Conservation (phyloP, 2,113 vertebrate species). For the Ascaphus truei region DNA sequence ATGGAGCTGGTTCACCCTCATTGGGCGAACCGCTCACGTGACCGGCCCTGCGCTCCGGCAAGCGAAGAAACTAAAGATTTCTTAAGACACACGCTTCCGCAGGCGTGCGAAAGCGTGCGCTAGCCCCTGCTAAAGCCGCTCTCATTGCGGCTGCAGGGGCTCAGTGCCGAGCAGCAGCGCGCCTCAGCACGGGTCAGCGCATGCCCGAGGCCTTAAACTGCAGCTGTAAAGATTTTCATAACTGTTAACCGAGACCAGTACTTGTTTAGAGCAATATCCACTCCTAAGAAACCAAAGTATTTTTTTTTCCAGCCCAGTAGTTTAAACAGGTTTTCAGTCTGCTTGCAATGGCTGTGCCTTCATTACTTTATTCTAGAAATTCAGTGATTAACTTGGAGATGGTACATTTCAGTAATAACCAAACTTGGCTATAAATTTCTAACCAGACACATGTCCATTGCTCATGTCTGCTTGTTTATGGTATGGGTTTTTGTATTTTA, state of each 20-base stretch:
- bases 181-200: too few relatives aligned
- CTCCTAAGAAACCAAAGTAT: slow-evolving; percentile 72
- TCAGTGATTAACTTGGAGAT: slow-evolving; percentile 61
- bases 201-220: too few relatives aligned
- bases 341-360: slow-evolving; percentile 69
- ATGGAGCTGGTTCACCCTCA: too few relatives aligned
- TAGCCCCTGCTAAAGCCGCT: too few relatives aligned
- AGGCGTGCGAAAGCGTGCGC: too few relatives aligned
- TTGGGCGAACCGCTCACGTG: too few relatives aligned
- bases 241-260: slow-evolving; percentile 61
- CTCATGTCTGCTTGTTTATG: slow-evolving; percentile 66
- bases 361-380: slow-evolving; percentile 71
- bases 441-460: slow-evolving; percentile 51
- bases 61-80: too few relatives aligned
- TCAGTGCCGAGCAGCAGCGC: too few relatives aligned
- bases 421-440: slow-evolving; percentile 61
- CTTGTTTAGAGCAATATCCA: slow-evolving; percentile 55
- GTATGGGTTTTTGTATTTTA: slow-evolving; percentile 66
- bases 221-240: slow-evolving; percentile 72
- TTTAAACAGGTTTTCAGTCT: slow-evolving; percentile 59
- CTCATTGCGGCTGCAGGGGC: too few relatives aligned
- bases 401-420: slow-evolving; percentile 49
- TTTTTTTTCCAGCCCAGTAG: slow-evolving; percentile 59
- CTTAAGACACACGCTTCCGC: too few relatives aligned
- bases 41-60: too few relatives aligned